phyloP scores from a whole-genome alignment of 30 jellyfish, hydroid and myxozoan genomes.

The Aurelia aurita complex sp. Pacific region DNA sequence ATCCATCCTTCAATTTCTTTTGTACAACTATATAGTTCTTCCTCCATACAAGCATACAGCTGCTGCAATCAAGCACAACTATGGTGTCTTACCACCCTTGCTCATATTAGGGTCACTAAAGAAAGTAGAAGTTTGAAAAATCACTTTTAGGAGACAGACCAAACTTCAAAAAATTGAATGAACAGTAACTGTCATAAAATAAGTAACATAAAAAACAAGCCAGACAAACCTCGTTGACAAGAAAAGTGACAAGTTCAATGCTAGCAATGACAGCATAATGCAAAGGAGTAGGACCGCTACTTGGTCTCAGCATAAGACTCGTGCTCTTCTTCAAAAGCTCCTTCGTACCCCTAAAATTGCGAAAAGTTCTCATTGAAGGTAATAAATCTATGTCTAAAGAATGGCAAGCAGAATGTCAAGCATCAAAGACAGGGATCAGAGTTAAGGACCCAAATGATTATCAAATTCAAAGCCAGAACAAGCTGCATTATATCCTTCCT shows the following conservation, averaged over 20 bases:
- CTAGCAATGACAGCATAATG: conserved; percentile 65
- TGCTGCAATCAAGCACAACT: too few relatives aligned
- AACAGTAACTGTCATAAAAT: neutral
- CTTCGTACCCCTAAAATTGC: conserved; percentile 35
- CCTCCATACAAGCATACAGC: too few relatives aligned
- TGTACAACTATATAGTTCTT: too few relatives aligned
- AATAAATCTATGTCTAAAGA: neutral
- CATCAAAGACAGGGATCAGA: neutral
- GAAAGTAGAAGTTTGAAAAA: too few relatives aligned
- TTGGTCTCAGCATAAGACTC: conserved; percentile 35
- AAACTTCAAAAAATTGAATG: neutral
- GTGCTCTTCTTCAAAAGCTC: conserved; percentile 22
- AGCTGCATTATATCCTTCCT: too few relatives aligned
- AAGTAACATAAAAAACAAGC: neutral
- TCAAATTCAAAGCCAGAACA: too few relatives aligned
- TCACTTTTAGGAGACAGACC: too few relatives aligned
- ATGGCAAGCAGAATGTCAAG: neutral
- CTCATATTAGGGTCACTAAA: too few relatives aligned
- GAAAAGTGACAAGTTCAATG: conserved; percentile 33
- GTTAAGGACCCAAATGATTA: too few relatives aligned
- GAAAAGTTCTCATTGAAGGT: neutral
- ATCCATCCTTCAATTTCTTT: too few relatives aligned
- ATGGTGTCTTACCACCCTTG: too few relatives aligned
- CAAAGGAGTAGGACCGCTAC: conserved; percentile 78
- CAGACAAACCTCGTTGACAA: conserved; percentile 45